A percentile compares a stretch with the other conserved stretches of the same genome.
These are phyloP conservation scores for Drosophila yooni DNA, from an alignment of 2,888 invertebrate genomes.

Conservation along the genomic window DNA sequence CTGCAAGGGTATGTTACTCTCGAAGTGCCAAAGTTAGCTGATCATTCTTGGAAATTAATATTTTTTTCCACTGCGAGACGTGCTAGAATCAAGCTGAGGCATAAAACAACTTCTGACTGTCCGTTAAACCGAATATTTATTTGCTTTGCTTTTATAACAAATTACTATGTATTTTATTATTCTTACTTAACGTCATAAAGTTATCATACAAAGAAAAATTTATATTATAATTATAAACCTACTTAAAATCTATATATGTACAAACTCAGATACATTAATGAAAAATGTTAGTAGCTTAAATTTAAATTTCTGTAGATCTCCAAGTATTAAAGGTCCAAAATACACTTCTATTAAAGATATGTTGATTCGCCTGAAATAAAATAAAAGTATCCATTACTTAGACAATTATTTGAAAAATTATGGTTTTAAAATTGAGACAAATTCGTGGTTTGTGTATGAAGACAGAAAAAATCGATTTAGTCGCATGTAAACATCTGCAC, in stretches of 20 bases:
- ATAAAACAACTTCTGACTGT: not conserved
- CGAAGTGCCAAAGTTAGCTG: not conserved
- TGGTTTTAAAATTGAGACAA: not conserved
- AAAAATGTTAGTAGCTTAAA: conserved; percentile 60
- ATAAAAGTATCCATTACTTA: conserved; percentile 13
- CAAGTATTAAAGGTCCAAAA: conserved; percentile 65
- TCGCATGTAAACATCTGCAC: not conserved
- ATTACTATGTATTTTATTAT: conserved; percentile 39
- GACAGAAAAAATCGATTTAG: not conserved
- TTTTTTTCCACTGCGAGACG: not conserved
- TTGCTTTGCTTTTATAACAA: conserved; percentile 29
- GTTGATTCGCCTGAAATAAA: conserved; percentile 83
- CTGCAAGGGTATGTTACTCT: not conserved
- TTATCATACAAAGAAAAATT: conserved; percentile 54
- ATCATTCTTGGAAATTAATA: not conserved
- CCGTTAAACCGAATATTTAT: conserved; percentile 10
- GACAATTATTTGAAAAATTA: conserved; percentile 1
- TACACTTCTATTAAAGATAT: conserved; percentile 78
- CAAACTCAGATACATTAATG: conserved; percentile 70
- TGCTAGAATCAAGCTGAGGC: not conserved
- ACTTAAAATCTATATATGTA: conserved; percentile 69
- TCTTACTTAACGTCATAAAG: conserved; percentile 35
- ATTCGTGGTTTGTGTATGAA: not conserved
- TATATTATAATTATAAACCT: conserved; percentile 59
- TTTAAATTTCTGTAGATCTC: conserved; percentile 67